These are phyloP conservation scores for Laupala kohalensis DNA, from an alignment of 1,140 invertebrate genomes.

Conservation along the genomic window DNA sequence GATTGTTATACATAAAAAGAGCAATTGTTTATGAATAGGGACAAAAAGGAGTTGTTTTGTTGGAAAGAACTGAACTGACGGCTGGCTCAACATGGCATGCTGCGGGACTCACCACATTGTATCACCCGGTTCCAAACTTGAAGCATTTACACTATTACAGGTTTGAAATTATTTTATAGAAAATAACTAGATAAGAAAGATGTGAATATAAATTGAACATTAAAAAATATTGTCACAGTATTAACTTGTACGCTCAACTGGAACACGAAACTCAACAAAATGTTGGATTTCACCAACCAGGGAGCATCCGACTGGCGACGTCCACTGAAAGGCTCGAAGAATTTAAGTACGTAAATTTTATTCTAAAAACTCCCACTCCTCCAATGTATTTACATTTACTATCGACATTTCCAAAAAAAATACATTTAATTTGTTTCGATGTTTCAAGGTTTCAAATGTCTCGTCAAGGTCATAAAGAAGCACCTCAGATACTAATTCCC, in stretches of 20 bases:
- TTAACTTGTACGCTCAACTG: neutral
- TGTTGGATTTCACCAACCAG: neutral
- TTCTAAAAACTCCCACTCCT: neutral
- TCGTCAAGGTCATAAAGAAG: neutral
- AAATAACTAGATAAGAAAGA: neutral
- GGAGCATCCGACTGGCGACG: neutral
- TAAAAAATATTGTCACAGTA: no score
- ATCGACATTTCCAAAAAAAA: neutral
- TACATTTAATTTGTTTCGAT: no score
- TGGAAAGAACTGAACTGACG: neutral
- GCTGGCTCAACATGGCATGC: neutral
- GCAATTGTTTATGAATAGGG: neutral
- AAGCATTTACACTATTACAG: neutral
- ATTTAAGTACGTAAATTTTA: neutral
- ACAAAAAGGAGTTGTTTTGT: neutral
- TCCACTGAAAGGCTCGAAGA: neutral
- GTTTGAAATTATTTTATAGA: neutral
- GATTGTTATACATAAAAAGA: neutral
- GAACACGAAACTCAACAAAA: neutral
- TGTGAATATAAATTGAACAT: neutral
- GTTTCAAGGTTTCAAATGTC: neutral
- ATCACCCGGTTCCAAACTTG: neutral
- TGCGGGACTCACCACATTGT: neutral
- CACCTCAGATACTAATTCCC: neutral
- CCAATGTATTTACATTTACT: neutral